phyloP scores from a whole-genome alignment of 1,140 invertebrate genomes.

The Berghia stephanieae region DNA sequence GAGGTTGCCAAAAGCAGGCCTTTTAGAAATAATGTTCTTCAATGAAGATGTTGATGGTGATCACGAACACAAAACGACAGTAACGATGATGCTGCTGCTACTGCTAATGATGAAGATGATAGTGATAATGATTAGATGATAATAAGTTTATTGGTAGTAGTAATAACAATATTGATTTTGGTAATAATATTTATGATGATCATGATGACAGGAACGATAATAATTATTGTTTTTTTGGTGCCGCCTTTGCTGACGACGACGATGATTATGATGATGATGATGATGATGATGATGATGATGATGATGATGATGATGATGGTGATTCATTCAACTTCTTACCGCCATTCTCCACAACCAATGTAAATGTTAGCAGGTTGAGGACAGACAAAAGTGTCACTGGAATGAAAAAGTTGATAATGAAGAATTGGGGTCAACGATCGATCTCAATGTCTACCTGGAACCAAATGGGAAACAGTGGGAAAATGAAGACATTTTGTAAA shows the following conservation, averaged over 20 bases:
- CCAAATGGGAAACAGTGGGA: too few relatives aligned
- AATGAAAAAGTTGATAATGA: too few relatives aligned
- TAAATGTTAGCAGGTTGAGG: too few relatives aligned
- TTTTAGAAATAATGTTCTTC: too few relatives aligned
- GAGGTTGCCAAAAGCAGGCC: too few relatives aligned
- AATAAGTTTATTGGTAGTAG: background rate
- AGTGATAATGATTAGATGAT: background rate
- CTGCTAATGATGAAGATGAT: background rate
- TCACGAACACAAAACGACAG: too few relatives aligned
- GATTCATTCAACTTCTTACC: background rate
- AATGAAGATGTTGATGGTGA: too few relatives aligned
- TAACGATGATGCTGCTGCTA: background rate
- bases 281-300: conserved; percentile 1
- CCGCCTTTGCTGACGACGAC: background rate
- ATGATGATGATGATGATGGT: conserved; percentile 2
- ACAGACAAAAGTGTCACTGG: too few relatives aligned
- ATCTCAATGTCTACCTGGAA: too few relatives aligned
- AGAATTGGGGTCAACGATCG: too few relatives aligned
- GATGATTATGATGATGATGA: background rate
- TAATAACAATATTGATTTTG: background rate
- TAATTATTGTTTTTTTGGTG: background rate
- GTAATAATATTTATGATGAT: background rate
- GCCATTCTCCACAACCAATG: background rate
- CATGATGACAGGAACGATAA: background rate
- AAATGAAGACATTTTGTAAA: too few relatives aligned